Conservation (phyloP, 2,797 vertebrate genomes). For the Chelidonichthys spinosus region DNA sequence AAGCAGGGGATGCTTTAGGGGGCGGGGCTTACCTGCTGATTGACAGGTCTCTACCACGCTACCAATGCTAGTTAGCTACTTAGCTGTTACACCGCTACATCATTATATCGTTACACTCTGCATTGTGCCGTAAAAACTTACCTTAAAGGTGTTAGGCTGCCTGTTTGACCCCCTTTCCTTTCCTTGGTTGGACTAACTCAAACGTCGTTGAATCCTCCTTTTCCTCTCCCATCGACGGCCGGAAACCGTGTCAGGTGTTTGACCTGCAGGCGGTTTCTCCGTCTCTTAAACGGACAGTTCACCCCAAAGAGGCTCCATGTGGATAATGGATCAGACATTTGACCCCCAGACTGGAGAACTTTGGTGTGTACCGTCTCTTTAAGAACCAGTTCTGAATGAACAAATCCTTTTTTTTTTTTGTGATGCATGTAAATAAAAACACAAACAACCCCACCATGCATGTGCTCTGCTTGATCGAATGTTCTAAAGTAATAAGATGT, state of each 20-base stretch:
- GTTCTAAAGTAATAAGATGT: constrained; percentile 20
- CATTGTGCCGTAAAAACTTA: constrained; percentile 37
- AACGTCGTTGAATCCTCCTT: constrained; percentile 56
- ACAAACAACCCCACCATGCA: constrained; percentile 56
- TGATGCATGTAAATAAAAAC: constrained; percentile 62
- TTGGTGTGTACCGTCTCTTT: constrained; percentile 72
- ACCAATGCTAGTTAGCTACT: too few relatives aligned
- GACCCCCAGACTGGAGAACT: constrained; percentile 3
- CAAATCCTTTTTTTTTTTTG: constrained; percentile 37
- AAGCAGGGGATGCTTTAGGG: too few relatives aligned
- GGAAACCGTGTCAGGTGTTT: constrained; percentile 64
- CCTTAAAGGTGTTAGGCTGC: constrained; percentile 56
- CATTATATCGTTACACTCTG: background rate
- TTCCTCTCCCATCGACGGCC: constrained; percentile 27
- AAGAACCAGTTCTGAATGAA: constrained; percentile 60
- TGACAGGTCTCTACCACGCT: too few relatives aligned
- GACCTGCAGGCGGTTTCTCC: constrained; percentile 62
- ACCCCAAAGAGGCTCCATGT: constrained; percentile 36
- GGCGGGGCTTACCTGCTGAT: too few relatives aligned
- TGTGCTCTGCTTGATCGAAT: constrained; percentile 50
- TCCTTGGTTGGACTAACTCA: constrained; percentile 75
- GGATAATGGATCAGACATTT: too few relatives aligned
- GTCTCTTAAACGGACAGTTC: constrained; percentile 73
- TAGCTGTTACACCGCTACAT: too few relatives aligned
- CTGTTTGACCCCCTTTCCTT: constrained; percentile 57